Evolutionary conservation across 2,888 invertebrate genomes (phyloP), one percentile per base, ranked within the genome.

Genomic region (Scaptomyza polygonia): DNA sequence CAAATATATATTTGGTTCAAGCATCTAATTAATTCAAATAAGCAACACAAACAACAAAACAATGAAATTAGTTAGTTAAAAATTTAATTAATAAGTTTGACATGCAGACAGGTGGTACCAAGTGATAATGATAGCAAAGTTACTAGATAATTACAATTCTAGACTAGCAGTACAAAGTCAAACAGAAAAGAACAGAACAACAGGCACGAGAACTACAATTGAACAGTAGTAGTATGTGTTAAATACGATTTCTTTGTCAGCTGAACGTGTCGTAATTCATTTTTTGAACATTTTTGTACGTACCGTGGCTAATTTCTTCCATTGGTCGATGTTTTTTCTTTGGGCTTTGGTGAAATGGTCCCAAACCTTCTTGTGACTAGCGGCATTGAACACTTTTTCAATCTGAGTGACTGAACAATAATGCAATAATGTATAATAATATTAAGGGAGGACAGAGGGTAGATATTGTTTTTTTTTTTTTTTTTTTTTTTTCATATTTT

Each of bases 261-360:
- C 63, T 52, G 58, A 80, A 88, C 59, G 73, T 74, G 66, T 76
- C 67, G 59, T 75, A 78, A 65, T 71, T 72, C 68, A 71, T 81
- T 81, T 72, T 70, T 76, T 82, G 78, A 86, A 85, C 72, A 78
- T 72, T 72, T 80, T 79, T 79, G 86, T 91, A 93, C 93, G 94
- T 96, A 98, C 98, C 97, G 96, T 95, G 70, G 97, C 96, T 94
- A 97, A 97, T 94, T 97, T 98, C 93, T 96, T 97, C 99, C 98
- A 98, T 92, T 96, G 95, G 93, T 98, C 98, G 93, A 99, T 97
- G 94, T 98, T 98, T 95, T 98, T 98, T 94, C 98, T 94, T 93
- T 98, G 98, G 89, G 98, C 97, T 94, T 98, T 98, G 93, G 98
- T 98, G 95, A 99, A 98, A 95, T 98, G 98, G 95, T 98, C 98